Evolutionary conservation across 2,888 invertebrate species (phyloP).

Genomic region (Drosophila yooni): DNA sequence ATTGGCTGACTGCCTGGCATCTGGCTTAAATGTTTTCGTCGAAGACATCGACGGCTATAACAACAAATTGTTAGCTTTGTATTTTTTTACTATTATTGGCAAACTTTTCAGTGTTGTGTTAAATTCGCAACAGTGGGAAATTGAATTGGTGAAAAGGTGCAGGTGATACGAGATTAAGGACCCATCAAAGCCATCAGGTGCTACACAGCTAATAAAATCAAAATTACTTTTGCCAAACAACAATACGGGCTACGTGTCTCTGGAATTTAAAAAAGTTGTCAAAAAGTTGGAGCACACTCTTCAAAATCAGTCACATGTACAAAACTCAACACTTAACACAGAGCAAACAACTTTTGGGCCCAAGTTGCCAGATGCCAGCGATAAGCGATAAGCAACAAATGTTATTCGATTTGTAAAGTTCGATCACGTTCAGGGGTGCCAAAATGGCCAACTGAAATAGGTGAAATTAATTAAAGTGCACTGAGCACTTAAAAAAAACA

Average conservation of each 20-base stretch:
- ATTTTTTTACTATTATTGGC: conserved; percentile 7
- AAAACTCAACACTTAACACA: conserved; percentile 44
- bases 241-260: conserved; percentile 56
- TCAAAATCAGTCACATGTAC: conserved; percentile 65
- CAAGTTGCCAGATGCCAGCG: conserved; percentile 21
- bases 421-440: conserved; percentile 65
- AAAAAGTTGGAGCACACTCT: conserved; percentile 69
- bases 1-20: conserved; percentile 64
- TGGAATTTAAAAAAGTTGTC: conserved; percentile 74
- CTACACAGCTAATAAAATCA: conserved; percentile 80
- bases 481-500: neutral
- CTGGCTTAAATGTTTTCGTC: conserved; percentile 46
- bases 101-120: conserved; percentile 55
- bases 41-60: conserved; percentile 49
- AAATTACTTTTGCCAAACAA: conserved; percentile 70
- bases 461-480: conserved; percentile 9
- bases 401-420: conserved; percentile 69
- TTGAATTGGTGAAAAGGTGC: conserved; percentile 62
- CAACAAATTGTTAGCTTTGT: conserved; percentile 54
- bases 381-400: conserved; percentile 38
- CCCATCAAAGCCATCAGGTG: conserved; percentile 68
- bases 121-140: conserved; percentile 64
- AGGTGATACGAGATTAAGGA: conserved; percentile 29
- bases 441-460: conserved; percentile 46
- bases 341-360: conserved; percentile 17